Evolutionary conservation across 2,113 vertebrate species (phyloP).

Genomic region (Camelus bactrianus): DNA sequence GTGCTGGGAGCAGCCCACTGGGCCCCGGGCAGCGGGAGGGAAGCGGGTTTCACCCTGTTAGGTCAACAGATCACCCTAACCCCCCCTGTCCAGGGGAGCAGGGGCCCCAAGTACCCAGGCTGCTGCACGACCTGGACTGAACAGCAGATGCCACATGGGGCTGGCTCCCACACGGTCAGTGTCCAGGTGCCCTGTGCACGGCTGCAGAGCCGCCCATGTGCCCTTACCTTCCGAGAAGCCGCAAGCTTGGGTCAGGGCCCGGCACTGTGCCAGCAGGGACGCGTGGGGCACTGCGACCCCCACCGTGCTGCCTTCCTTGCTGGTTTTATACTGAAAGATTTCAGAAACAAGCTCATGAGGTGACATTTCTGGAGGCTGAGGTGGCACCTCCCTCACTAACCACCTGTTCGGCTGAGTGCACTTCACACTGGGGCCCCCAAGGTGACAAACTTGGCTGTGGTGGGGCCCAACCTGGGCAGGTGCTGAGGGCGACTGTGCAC

Average conservation of each 20-base stretch:
- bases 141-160: not conserved
- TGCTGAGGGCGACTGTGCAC: fast-evolving
- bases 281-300: constrained; percentile 94
- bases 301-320: constrained; percentile 98
- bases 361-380: not conserved
- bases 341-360: not conserved
- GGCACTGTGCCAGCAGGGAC: constrained; percentile 95
- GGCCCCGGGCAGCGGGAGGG: too few species aligned
- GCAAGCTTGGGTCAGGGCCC: constrained; percentile 94
- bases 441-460: not conserved
- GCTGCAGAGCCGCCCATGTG: not conserved
- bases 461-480: not conserved
- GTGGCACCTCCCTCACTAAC: not conserved
- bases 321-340: constrained; percentile 95
- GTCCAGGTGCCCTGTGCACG: not conserved
- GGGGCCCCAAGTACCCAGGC: fast-evolving
- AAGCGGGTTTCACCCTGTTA: not conserved
- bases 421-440: fast-evolving
- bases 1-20: not conserved
- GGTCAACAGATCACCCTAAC: not conserved
- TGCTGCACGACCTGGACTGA: not conserved
- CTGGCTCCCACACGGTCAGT: not conserved
- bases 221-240: constrained; percentile 96
- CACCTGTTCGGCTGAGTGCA: not conserved
- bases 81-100: not conserved